Percentiles rank a stretch among this genome's conserved stretches.
Evolutionary conservation across 2,797 vertebrate genomes (phyloP).

Genomic region (Tapera naevia): DNA sequence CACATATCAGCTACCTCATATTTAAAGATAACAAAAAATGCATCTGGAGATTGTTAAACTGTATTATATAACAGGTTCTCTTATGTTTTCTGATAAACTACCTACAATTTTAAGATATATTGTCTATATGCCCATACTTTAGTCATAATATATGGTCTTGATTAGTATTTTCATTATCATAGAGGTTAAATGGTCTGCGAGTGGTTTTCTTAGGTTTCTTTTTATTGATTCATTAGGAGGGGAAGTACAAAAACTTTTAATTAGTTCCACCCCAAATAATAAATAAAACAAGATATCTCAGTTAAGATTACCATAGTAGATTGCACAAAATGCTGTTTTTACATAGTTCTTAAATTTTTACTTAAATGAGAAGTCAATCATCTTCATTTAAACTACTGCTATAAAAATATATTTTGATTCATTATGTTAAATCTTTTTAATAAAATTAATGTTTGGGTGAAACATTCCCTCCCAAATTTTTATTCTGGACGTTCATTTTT

Average conservation of each 20-base stretch:
- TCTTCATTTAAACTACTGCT: not conserved
- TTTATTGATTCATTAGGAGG: not conserved
- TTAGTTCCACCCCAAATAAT: not conserved
- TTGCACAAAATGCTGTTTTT: fast-evolving
- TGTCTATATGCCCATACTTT: not conserved
- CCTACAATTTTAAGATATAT: not conserved
- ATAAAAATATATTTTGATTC: not conserved
- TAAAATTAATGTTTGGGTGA: not conserved
- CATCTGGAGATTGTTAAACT: not conserved
- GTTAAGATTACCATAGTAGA: not conserved
- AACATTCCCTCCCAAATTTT: not conserved
- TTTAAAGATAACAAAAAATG: not conserved
- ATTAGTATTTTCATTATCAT: not conserved
- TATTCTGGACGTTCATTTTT: not conserved
- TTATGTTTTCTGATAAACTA: not conserved
- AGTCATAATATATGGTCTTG: not conserved
- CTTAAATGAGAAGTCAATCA: not conserved
- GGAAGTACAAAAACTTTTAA: not conserved
- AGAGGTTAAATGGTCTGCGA: not conserved
- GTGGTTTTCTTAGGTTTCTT: not conserved
- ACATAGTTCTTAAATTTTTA: not conserved
- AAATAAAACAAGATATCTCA: not conserved
- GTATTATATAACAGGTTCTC: not conserved
- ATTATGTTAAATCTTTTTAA: not conserved
- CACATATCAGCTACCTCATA: fast-evolving